Percentiles rank a stretch among this genome's conserved stretches.
phyloP scores from a whole-genome alignment of 2,888 invertebrate genomes.

The Nomada fucata region DNA sequence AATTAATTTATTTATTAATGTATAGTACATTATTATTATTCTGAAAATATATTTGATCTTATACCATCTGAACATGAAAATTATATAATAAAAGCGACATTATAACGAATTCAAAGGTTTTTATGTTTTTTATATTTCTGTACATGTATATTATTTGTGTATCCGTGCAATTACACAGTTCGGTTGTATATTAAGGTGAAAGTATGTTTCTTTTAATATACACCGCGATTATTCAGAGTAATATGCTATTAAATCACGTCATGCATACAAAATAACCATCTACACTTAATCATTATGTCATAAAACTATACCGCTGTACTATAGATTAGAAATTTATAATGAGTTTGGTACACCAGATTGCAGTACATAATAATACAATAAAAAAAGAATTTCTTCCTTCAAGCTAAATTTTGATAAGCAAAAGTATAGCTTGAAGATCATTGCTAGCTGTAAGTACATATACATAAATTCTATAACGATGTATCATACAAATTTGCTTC shows the following conservation, averaged over 20 bases:
- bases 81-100: neutral
- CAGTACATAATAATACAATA: neutral
- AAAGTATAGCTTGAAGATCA: slow-evolving; percentile 37
- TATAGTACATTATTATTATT: no score
- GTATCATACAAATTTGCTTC: slow-evolving; percentile 56
- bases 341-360: slow-evolving; percentile 19
- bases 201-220: slow-evolving; percentile 8
- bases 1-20: slow-evolving; percentile 5
- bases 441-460: slow-evolving; percentile 37
- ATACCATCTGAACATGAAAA: neutral
- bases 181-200: neutral
- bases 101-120: slow-evolving; percentile 1
- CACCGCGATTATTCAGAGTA: slow-evolving; percentile 14
- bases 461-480: slow-evolving; percentile 48
- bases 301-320: slow-evolving; percentile 19
- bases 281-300: slow-evolving; percentile 23
- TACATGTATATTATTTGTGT: neutral
- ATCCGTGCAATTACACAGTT: slow-evolving; percentile 41
- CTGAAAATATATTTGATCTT: neutral
- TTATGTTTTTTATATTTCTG: slow-evolving; percentile 27
- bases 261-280: slow-evolving; percentile 26
- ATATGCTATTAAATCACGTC: slow-evolving; percentile 22
- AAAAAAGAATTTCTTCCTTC: slow-evolving; percentile 3
- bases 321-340: slow-evolving; percentile 39
- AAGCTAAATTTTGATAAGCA: slow-evolving; percentile 41